Base-by-base conservation (phyloP, 2,797 vertebrate genomes). In the Denticeps clupeoides region DNA sequence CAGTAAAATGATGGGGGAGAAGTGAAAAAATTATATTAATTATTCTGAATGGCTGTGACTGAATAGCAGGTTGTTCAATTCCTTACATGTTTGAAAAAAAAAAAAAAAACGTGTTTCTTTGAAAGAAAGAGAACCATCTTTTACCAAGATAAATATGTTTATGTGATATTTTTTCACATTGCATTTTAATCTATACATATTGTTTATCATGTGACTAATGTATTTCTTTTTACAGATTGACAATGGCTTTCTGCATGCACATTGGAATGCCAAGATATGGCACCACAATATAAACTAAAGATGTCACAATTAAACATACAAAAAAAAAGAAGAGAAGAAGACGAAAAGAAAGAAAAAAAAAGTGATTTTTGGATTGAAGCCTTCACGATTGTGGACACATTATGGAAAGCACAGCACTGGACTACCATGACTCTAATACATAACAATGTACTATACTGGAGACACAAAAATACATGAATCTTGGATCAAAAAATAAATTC, bases 241-340 rank as follows among this genome's bases (percentile, higher is more conserved):
- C 85, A 85, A 79, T 62, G 75, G 72, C 71, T 75, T 77, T 69
- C 73, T 75, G 80, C 80, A 93, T 92, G 90, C 90, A 90, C 75
- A 82, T 87, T 72, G 81, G 83, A 83, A 83, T 75, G 78, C 75
- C 81, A 83, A 87, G 83, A 83, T 77, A 85, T 63, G 86, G 73
- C 75, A 86, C 72, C 79, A 91, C 85, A 0, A 84, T 67, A 89
- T 82, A 86, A 83, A 70, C 73, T 75, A 77, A 72, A 84, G 77
- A 72, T 81, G 77, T 13, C 46, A 29, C 33, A 53, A 50, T 58
- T 49, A 46, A 35, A 45, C 51, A 19, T 19, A 49, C 42, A 46
- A 68, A 32, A 27, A 46, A n/a, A 32, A 29, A 32, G n/a, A 7
- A 12, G 9, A 38, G 16, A 38, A 35, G 75, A 75, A 85, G 78